Evolutionary conservation across 2,797 vertebrate genomes (phyloP), one percentile per base, ranked within the genome.

Genomic region (Scyliorhinus canicula): DNA sequence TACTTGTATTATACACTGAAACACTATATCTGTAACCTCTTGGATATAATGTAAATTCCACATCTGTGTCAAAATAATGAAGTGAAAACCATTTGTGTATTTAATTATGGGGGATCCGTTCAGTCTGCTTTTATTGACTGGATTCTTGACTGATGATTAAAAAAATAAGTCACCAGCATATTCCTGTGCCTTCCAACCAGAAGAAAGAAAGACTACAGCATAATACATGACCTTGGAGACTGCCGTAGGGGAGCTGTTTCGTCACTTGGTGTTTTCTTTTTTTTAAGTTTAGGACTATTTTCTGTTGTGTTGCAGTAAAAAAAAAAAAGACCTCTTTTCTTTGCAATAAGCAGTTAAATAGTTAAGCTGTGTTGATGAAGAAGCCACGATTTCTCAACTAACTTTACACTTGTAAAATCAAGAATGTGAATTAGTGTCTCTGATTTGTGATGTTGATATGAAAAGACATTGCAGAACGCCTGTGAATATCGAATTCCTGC

Each of bases 11-110:
- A 98, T 98, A 98, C 97, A 98, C 97, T 98, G 98, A 98, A 97
- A 96, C 97, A 97, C 97, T 98, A 97, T 96, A 97, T 97, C 79
- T 97, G 98, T 98, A 98, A 71, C 98, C 98, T 97, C 98, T 93
- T 94, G 67, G 93, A 94, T 98, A 97, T 98, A 97, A 97, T 99
- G 99, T 99, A 99, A 98, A 99, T 99, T 98, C 98, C 97, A 98
- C 98, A 98, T 98, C 96, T 96, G 97, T 98, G 98, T 99, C 98
- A 98, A 98, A 98, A 97, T 99, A 99, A 99, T 99, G 98, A 99
- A 91, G 97, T 97, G 97, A 97, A 98, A 97, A 98, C 98, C 96
- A 97, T 97, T 98, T 98, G 98, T 98, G 98, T 98, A 98, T 98
- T 98, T 98, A 98, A 97, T 97, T 98, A 96, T 97, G 96, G 96